Conservation (phyloP, 30 jellyfish, hydroid and myxozoan genomes). For the Aurelia aurita region DNA sequence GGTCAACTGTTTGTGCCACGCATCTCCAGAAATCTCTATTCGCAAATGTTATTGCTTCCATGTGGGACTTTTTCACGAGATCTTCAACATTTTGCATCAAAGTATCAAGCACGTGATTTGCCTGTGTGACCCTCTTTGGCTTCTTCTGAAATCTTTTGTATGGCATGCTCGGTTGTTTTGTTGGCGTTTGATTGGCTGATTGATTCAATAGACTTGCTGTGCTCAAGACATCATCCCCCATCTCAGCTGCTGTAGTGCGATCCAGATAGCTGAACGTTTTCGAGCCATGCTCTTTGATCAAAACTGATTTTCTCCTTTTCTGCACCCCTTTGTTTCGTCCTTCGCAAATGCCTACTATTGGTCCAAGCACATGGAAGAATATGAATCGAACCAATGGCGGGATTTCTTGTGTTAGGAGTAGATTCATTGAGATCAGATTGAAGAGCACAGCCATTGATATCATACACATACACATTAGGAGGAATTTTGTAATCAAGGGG, state of each 20-base stretch:
- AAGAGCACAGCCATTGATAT: constrained; percentile 85
- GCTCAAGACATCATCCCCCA: constrained; percentile 30
- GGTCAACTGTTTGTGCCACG: constrained; percentile 90
- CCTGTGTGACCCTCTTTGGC: constrained; percentile 6
- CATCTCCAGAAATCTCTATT: constrained; percentile 95
- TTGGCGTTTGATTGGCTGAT: constrained; percentile 41
- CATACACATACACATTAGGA: constrained; percentile 88
- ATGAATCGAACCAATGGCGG: constrained; percentile 85
- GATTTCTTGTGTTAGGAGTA: constrained; percentile 54
- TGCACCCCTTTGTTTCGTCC: constrained; percentile 80
- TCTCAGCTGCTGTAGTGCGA: constrained; percentile 48
- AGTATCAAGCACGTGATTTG: constrained; percentile 42
- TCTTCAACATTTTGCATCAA: constrained; percentile 60
- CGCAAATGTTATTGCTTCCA: constrained; percentile 54
- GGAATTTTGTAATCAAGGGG: constrained; percentile 91
- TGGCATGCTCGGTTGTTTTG: constrained; percentile 40
- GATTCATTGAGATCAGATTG: constrained; percentile 83
- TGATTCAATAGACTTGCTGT: constrained; percentile 16
- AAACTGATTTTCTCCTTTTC: constrained; percentile 71
- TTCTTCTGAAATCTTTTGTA: constrained; percentile 48
- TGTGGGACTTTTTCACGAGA: constrained; percentile 50
- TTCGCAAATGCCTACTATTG: constrained; percentile 88
- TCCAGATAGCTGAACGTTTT: constrained; percentile 17
- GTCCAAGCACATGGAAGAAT: constrained; percentile 89
- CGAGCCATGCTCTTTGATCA: constrained; percentile 56